These are phyloP conservation scores for Volucella inanis DNA, from an alignment of 2,888 invertebrate species.

Conservation along the genomic window DNA sequence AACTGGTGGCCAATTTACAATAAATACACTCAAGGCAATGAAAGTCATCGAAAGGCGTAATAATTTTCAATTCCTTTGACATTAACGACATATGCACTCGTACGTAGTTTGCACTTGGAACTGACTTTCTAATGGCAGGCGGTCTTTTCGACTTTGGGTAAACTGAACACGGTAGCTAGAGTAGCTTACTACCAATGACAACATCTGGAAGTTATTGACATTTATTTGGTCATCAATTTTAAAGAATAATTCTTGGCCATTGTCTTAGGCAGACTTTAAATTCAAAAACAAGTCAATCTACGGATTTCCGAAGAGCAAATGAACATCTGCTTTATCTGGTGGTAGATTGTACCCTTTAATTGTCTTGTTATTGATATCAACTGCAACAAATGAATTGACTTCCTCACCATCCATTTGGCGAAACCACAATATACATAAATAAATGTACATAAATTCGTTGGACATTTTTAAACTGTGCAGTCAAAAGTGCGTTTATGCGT, in stretches of 20 bases:
- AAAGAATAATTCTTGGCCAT: conserved; percentile 30
- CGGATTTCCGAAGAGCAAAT: not conserved
- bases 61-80: conserved; percentile 66
- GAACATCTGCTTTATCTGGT: not conserved
- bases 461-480: conserved; percentile 7
- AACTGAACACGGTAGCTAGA: conserved; percentile 51
- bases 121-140: conserved; percentile 30
- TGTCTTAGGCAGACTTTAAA: not conserved
- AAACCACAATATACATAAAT: conserved; percentile 34
- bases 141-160: conserved; percentile 11
- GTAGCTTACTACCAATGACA: conserved; percentile 21
- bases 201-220: conserved; percentile 65
- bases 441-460: conserved; percentile 8
- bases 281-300: not conserved
- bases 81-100: conserved; percentile 48
- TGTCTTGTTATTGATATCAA: conserved; percentile 1
- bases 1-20: conserved; percentile 70
- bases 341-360: not conserved
- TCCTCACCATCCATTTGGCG: not conserved
- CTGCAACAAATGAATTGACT: conserved; percentile 30
- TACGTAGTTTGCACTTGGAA: conserved; percentile 53
- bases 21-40: conserved; percentile 69
- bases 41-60: conserved; percentile 69
- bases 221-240: conserved; percentile 38
- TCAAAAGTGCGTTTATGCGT: conserved; percentile 16